Percentiles rank a stretch among this genome's conserved stretches.
Conservation (phyloP, 2,797 vertebrate species). For the Enoplosus armatus region DNA sequence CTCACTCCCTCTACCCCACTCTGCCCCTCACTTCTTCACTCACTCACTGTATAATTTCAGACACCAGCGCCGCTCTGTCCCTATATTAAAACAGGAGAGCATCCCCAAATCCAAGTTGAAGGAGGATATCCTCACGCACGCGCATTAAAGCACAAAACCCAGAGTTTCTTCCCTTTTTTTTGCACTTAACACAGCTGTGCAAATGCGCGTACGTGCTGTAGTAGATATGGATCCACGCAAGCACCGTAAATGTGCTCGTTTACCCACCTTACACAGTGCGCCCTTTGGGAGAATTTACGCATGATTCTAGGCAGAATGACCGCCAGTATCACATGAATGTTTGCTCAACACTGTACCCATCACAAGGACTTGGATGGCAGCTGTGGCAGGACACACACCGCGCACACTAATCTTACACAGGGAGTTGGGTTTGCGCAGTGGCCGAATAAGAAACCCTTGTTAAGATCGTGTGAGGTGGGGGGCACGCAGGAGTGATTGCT, state of each 20-base stretch:
- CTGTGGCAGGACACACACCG: slow-evolving; percentile 45
- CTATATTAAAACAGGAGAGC: slow-evolving; percentile 3
- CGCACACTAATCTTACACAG: slow-evolving; percentile 14
- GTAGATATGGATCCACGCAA: neutral
- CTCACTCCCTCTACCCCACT: neutral
- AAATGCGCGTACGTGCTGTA: slow-evolving; percentile 4
- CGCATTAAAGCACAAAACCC: neutral
- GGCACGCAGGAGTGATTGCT: neutral
- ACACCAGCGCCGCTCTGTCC: slow-evolving; percentile 26
- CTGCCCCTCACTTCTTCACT: slow-evolving; percentile 44
- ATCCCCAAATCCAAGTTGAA: slow-evolving; percentile 9
- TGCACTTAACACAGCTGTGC: neutral
- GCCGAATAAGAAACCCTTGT: neutral
- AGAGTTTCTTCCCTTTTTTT: neutral
- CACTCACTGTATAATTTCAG: slow-evolving; percentile 54
- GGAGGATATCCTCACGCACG: slow-evolving; percentile 1
- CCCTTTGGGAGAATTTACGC: neutral
- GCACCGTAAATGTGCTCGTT: slow-evolving; percentile 3
- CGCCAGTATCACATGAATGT: slow-evolving; percentile 7
- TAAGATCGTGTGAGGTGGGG: neutral
- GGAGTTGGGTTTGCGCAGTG: slow-evolving; percentile 63
- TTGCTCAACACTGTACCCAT: slow-evolving; percentile 26
- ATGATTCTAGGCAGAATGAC: neutral
- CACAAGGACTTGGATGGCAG: slow-evolving; percentile 12
- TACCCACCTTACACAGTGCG: neutral